Evolutionary conservation across 2,113 vertebrate genomes (phyloP).

Genomic region (Cnemophilus loriae): DNA sequence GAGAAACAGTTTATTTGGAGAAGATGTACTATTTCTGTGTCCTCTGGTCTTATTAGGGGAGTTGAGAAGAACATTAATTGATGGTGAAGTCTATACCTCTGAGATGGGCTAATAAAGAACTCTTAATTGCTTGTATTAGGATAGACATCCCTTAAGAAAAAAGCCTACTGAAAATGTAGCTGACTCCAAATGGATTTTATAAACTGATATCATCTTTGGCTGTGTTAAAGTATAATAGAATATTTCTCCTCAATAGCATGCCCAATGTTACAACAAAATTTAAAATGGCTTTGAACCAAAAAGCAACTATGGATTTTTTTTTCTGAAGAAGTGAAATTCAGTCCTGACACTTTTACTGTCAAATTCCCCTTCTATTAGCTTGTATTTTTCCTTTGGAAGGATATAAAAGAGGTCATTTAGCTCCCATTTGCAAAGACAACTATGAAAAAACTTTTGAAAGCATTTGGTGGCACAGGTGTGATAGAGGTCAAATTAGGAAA

Average conservation of each 20-base stretch:
- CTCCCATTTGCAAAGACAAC: not conserved
- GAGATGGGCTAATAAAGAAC: not conserved
- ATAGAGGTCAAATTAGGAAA: not conserved
- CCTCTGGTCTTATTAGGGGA: not conserved
- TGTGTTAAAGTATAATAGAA: not conserved
- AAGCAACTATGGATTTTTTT: not conserved
- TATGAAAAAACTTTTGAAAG: not conserved
- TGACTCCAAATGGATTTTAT: conserved; percentile 25
- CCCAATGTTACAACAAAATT: not conserved
- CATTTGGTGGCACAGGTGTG: not conserved
- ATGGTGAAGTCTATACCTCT: not conserved
- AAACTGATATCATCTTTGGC: conserved; percentile 24
- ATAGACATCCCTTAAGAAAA: not conserved
- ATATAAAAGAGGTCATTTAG: not conserved
- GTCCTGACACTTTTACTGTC: not conserved
- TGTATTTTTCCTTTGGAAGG: not conserved
- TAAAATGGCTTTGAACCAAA: conserved; percentile 20
- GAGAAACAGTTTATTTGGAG: not conserved
- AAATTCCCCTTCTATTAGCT: not conserved
- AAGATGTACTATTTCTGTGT: not conserved
- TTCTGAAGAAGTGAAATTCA: not conserved
- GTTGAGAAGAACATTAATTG: not conserved
- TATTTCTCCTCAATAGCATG: conserved; percentile 8
- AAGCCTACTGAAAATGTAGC: not conserved
- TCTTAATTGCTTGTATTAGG: conserved; percentile 1